Percentiles rank a stretch among this genome's conserved stretches.
These are phyloP conservation scores for Falco novaeseelandiae DNA, from an alignment of 2,797 vertebrate genomes.

Conservation along the genomic window DNA sequence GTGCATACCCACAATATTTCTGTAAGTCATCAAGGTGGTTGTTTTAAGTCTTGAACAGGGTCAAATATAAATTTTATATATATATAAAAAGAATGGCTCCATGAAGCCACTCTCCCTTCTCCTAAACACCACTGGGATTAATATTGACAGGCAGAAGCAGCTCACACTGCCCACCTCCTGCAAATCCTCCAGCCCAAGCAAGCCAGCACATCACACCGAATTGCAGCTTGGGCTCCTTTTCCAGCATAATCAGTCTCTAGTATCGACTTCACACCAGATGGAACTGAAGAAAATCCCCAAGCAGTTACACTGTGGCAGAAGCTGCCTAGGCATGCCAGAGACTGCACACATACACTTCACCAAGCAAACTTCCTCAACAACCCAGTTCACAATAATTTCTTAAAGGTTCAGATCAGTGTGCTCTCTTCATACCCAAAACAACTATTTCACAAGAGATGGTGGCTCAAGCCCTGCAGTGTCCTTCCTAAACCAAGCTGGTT, in stretches of 20 bases:
- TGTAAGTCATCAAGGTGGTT: neutral
- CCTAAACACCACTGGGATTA: neutral
- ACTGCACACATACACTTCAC: too few species aligned
- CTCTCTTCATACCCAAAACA: neutral
- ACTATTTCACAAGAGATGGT: neutral
- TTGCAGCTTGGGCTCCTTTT: neutral
- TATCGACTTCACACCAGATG: neutral
- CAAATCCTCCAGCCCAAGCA: neutral
- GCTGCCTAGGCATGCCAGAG: neutral
- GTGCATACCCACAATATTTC: too few species aligned
- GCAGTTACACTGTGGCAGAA: neutral
- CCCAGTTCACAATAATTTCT: neutral
- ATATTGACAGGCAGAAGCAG: neutral
- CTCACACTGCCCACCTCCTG: neutral
- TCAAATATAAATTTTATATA: neutral
- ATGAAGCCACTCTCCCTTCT: neutral
- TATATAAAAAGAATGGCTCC: neutral
- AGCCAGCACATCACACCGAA: fast-evolving
- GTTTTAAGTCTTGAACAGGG: neutral
- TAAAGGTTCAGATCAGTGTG: neutral
- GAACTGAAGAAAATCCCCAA: neutral
- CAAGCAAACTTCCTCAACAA: neutral
- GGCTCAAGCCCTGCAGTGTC: neutral
- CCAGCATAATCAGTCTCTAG: neutral
- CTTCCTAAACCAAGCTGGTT: neutral